These are phyloP conservation scores for Pogonophryne albipinna DNA, from an alignment of 2,797 vertebrate genomes.

Conservation along the genomic window DNA sequence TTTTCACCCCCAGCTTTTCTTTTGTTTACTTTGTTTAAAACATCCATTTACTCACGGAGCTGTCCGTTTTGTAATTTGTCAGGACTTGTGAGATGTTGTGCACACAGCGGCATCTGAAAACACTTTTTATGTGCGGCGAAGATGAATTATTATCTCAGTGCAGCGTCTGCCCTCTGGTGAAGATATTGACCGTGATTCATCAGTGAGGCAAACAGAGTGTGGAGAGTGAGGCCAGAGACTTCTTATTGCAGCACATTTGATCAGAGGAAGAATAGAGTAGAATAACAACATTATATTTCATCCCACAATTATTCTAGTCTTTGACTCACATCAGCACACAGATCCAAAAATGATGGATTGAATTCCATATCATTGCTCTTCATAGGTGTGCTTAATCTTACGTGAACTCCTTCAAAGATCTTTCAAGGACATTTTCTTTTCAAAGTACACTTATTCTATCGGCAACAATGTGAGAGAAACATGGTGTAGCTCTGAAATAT, in stretches of 20 bases:
- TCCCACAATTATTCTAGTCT: background rate
- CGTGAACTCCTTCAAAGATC: background rate
- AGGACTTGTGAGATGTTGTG: conserved; percentile 48
- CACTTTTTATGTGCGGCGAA: conserved; percentile 41
- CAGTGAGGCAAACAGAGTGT: background rate
- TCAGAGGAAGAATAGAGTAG: background rate
- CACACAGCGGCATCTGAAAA: conserved; percentile 49
- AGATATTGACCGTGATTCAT: conserved; percentile 37
- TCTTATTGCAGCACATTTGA: background rate
- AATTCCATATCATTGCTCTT: background rate
- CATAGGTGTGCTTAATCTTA: background rate
- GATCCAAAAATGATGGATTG: background rate
- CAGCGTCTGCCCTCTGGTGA: conserved; percentile 48
- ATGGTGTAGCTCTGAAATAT: too few species aligned
- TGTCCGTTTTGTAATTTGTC: conserved; percentile 55
- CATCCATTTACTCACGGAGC: conserved; percentile 47
- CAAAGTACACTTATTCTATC: too few species aligned
- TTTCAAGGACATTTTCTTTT: too few species aligned
- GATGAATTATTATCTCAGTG: conserved; percentile 62
- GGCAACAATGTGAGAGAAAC: too few species aligned
- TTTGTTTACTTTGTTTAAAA: conserved; percentile 71
- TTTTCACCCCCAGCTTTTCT: conserved; percentile 49
- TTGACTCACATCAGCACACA: background rate
- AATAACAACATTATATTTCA: background rate
- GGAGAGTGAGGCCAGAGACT: background rate